phyloP scores from a whole-genome alignment of 2,113 vertebrate genomes.

The Cichladusa arquata region DNA sequence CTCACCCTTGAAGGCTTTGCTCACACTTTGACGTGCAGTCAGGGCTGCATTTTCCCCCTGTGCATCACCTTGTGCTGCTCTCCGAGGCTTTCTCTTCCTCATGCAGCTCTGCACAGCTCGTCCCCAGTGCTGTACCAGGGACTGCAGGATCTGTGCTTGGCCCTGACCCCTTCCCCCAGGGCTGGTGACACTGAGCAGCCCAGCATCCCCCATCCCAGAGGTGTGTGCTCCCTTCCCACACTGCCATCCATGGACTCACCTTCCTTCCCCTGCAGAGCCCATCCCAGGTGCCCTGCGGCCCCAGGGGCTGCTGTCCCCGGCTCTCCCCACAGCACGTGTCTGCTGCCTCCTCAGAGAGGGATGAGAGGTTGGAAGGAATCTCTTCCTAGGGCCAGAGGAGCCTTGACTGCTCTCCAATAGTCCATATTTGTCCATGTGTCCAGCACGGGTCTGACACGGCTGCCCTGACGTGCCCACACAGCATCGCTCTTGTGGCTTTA shows the following conservation, averaged over 20 bases:
- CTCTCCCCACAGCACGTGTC: neutral
- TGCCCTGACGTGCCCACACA: neutral
- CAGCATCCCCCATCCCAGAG: neutral
- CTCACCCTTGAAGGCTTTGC: neutral
- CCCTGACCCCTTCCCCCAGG: neutral
- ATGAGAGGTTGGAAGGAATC: neutral
- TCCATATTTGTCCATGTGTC: conserved; percentile 61
- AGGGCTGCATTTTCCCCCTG: neutral
- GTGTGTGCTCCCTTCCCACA: neutral
- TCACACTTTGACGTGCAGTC: rapidly evolving
- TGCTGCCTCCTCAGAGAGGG: neutral
- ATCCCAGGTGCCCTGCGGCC: neutral
- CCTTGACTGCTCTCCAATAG: conserved; percentile 35
- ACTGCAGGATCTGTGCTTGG: rapidly evolving
- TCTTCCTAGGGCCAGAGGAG: neutral
- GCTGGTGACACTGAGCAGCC: rapidly evolving
- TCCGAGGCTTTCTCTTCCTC: rapidly evolving
- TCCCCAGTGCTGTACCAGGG: rapidly evolving
- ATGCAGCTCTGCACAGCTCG: neutral
- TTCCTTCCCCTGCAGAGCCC: neutral
- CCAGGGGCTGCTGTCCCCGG: rapidly evolving
- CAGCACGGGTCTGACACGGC: neutral
- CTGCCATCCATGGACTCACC: neutral
- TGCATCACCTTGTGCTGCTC: rapidly evolving
- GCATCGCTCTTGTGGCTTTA: neutral